Evolutionary conservation across 2,113 vertebrate species (phyloP).

Genomic region (Lophotis ruficrista): DNA sequence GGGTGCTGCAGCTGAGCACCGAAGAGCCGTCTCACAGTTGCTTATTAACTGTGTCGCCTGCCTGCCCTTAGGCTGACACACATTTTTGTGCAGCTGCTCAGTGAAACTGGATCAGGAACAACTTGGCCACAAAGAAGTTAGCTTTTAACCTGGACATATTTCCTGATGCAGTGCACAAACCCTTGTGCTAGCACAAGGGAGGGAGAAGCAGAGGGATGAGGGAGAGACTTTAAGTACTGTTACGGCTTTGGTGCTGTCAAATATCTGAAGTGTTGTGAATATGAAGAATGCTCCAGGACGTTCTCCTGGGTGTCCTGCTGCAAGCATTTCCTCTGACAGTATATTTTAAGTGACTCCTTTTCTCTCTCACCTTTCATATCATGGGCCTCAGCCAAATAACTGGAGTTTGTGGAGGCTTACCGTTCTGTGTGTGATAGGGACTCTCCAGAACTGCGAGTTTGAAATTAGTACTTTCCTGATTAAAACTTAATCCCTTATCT

Average conservation of each 20-base stretch:
- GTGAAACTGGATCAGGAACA: not conserved
- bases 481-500: not conserved
- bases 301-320: not conserved
- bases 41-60: constrained; percentile 4
- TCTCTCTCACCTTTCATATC: not conserved
- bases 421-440: not conserved
- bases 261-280: not conserved
- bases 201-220: not conserved
- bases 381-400: not conserved
- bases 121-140: not conserved
- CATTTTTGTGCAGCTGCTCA: not conserved
- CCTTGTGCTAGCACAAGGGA: not conserved
- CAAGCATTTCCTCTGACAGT: not conserved
- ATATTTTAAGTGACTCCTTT: not conserved
- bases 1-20: rapidly evolving
- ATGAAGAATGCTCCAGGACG: rapidly evolving
- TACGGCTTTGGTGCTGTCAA: not conserved
- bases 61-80: not conserved
- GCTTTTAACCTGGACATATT: not conserved
- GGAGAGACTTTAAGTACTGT: not conserved
- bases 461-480: not conserved
- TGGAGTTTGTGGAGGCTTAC: not conserved
- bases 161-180: not conserved
- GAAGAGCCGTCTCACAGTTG: not conserved
- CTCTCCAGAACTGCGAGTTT: not conserved